phyloP scores from a whole-genome alignment of 2,113 vertebrate genomes.

The Pardalotus punctatus region DNA sequence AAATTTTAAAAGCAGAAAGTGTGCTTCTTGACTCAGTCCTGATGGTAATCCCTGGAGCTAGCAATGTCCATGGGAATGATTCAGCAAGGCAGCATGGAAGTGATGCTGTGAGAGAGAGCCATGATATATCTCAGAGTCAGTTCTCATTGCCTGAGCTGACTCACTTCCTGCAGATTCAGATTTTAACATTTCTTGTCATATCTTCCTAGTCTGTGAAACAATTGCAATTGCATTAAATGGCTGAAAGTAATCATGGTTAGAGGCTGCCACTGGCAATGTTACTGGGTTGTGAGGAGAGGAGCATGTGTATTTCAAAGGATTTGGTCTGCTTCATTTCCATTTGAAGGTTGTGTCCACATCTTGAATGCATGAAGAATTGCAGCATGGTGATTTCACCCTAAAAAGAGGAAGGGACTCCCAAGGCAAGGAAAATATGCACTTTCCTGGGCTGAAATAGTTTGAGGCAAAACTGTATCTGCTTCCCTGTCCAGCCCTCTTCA shows the following conservation, averaged over 20 bases:
- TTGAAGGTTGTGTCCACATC: neutral
- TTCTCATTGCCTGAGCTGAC: neutral
- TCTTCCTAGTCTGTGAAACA: neutral
- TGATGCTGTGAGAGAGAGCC: neutral
- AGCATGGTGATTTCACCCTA: neutral
- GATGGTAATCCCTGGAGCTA: neutral
- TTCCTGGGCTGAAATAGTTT: neutral
- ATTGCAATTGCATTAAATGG: neutral
- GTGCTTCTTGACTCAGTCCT: neutral
- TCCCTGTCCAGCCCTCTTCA: neutral
- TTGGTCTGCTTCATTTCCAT: neutral
- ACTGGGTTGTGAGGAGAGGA: neutral
- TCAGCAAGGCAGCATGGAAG: neutral
- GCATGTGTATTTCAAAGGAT: neutral
- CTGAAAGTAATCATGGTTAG: neutral
- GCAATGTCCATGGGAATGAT: neutral
- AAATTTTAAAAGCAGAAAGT: neutral
- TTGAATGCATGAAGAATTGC: neutral
- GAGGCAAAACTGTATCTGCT: neutral
- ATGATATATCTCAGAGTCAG: neutral
- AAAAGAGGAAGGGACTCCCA: neutral
- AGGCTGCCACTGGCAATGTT: neutral
- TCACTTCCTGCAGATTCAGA: fast-evolving
- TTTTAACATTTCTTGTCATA: neutral
- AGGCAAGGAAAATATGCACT: neutral